A percentile compares a stretch with the other conserved stretches of the same genome.
phyloP scores from a whole-genome alignment of 1,140 invertebrate genomes.

The Zaprionus ghesquierei region DNA sequence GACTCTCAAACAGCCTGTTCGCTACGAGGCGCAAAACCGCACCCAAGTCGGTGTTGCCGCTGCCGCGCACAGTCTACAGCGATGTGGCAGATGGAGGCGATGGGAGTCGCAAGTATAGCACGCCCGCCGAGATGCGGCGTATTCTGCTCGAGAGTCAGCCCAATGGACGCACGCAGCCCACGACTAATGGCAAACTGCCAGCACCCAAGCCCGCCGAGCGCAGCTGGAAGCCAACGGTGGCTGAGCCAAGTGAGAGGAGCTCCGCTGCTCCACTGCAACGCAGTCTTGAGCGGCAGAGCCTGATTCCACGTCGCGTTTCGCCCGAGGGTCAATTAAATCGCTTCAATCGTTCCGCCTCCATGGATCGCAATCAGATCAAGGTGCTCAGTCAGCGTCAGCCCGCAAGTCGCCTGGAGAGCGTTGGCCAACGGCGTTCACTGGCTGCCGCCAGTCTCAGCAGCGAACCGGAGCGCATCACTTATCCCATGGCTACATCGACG shows the following conservation, averaged over 20 bases:
- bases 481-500: conserved; percentile 44
- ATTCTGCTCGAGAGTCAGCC: conserved; percentile 63
- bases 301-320: conserved; percentile 64
- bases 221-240: neutral
- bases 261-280: conserved; percentile 31
- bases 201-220: neutral
- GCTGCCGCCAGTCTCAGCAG: conserved; percentile 4
- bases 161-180: neutral
- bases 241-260: neutral
- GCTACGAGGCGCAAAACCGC: conserved; percentile 66
- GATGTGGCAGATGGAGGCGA: too few relatives aligned
- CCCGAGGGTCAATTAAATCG: conserved; percentile 27
- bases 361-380: conserved; percentile 69
- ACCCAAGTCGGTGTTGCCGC: conserved; percentile 41
- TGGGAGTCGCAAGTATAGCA: conserved; percentile 10
- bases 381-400: neutral
- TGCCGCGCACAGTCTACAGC: conserved; percentile 28
- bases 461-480: neutral
- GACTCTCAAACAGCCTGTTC: conserved; percentile 70
- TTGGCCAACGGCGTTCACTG: conserved; percentile 36
- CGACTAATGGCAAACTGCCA: neutral
- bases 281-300: conserved; percentile 57
- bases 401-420: conserved; percentile 12
- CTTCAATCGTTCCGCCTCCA: conserved; percentile 58
- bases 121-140: conserved; percentile 50